A percentile compares a stretch with the other conserved stretches of the same genome.
Conservation (phyloP, 64 coral and sea anemone species). For the Pachyseris speciosa region DNA sequence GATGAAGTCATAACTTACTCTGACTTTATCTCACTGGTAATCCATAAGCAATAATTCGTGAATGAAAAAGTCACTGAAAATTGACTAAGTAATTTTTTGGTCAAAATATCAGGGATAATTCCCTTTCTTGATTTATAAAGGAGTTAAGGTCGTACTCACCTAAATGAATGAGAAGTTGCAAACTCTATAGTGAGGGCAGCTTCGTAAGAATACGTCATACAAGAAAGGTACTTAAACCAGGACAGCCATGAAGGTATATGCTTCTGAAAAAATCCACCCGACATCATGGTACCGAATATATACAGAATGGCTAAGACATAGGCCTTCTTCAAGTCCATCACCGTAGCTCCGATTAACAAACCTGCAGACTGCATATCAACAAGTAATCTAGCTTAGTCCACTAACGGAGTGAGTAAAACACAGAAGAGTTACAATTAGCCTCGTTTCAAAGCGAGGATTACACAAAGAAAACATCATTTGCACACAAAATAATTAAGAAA, state of each 20-base stretch:
- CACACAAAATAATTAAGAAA: too few relatives aligned
- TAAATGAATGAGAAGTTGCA: conserved; percentile 65
- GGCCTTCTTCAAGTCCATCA: conserved; percentile 91
- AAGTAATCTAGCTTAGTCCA: too few relatives aligned
- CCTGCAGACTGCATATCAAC: conserved; percentile 75
- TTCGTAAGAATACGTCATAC: conserved; percentile 74
- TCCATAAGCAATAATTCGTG: too few relatives aligned
- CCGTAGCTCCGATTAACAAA: conserved; percentile 83
- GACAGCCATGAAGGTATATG: conserved; percentile 78
- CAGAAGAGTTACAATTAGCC: too few relatives aligned
- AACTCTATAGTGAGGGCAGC: conserved; percentile 77
- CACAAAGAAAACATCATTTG: too few relatives aligned
- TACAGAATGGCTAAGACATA: conserved; percentile 70
- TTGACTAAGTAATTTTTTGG: too few relatives aligned
- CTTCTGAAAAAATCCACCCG: conserved; percentile 89
- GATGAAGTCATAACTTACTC: too few relatives aligned
- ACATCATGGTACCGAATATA: conserved; percentile 73
- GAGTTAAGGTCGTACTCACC: conserved; percentile 52
- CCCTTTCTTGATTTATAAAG: background rate
- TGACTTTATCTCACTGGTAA: too few relatives aligned
- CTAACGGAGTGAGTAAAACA: too few relatives aligned
- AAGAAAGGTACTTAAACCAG: conserved; percentile 85
- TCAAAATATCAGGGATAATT: too few relatives aligned
- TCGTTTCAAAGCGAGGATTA: too few relatives aligned
- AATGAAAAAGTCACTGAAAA: too few relatives aligned